Percentiles rank a stretch among this genome's conserved stretches.
Evolutionary conservation across 2,113 vertebrate genomes (phyloP).

Genomic region (Cheirogaleus medius): DNA sequence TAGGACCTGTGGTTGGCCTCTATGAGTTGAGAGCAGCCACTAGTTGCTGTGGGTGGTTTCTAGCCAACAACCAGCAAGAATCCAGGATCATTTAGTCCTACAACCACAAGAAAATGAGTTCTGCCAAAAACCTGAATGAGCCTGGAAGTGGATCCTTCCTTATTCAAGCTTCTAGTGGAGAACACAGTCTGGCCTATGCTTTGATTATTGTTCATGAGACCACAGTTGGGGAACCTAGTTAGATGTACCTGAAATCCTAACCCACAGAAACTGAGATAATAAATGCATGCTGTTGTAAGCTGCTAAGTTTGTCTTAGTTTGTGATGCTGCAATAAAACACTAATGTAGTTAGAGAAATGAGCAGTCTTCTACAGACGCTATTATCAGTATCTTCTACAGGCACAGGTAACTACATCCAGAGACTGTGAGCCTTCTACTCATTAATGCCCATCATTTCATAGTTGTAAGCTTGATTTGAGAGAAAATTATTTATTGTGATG

Average conservation of each 20-base stretch:
- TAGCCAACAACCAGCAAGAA: background rate
- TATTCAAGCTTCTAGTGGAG: background rate
- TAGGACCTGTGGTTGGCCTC: background rate
- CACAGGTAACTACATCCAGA: background rate
- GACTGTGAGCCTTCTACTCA: background rate
- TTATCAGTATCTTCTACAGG: background rate
- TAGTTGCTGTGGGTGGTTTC: background rate
- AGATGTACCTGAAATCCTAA: background rate
- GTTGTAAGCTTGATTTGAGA: background rate
- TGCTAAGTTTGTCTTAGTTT: background rate
- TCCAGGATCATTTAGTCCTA: background rate
- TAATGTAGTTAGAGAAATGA: background rate
- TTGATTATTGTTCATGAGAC: background rate
- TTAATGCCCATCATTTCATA: background rate
- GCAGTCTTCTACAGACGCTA: background rate
- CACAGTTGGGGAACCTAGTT: background rate
- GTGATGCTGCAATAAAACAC: background rate
- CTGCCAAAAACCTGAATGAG: background rate
- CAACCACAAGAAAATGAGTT: background rate
- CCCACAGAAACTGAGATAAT: background rate
- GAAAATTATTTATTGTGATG: background rate
- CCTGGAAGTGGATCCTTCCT: background rate
- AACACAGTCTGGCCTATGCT: background rate
- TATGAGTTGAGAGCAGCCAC: background rate
- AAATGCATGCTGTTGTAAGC: background rate